Evolutionary conservation across 2,797 vertebrate species (phyloP), one percentile per base, ranked within the genome.

Genomic region (Nyctibius grandis): DNA sequence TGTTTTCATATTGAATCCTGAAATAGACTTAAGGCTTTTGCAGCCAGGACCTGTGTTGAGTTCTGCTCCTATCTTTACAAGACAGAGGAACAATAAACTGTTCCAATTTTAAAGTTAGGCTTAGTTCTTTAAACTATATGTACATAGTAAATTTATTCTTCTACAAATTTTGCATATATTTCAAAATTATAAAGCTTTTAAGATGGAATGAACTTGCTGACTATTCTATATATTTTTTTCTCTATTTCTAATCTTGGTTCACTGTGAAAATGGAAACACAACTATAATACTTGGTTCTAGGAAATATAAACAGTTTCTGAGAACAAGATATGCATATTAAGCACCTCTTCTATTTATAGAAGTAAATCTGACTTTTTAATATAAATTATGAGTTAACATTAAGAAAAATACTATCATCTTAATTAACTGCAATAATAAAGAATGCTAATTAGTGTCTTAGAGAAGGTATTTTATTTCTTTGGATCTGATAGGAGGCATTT

Each of bases 371-470:
- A 68, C 26, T 84, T 93, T 73, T 94, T 63, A 75, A 81, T 67
- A 89, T 95, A 86, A 95, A 94, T 96, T 92, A 96, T 87, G 16
- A 85, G 94, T 73, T 57, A 83, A 80, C 36, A 42, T 47, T 69
- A 50, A 94, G 53, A 90, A 90, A 95, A 95, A 93, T 40, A 60
- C 65, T 79, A 89, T 89, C 44, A 92, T 59, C 76, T 97, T 94
- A 89, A 95, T 95, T 94, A 96, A 96, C 82, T 88, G 19, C 56
- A 94, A 96, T 88, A 96, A 70, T 78, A 94, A 97, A 94, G 85
- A 96, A 97, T 97, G 94, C 89, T 97, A 97, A 98, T 97, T 97
- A 97, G 93, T 51, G 11, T 78, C 67, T 94, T 88, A 77, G 89
- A 85, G 79, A 90, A 95, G 89, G 96, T 96, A 94, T 95, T 97